Evolutionary conservation across 23 tunicate species (phyloP).

Genomic region (Ciona savignyi): DNA sequence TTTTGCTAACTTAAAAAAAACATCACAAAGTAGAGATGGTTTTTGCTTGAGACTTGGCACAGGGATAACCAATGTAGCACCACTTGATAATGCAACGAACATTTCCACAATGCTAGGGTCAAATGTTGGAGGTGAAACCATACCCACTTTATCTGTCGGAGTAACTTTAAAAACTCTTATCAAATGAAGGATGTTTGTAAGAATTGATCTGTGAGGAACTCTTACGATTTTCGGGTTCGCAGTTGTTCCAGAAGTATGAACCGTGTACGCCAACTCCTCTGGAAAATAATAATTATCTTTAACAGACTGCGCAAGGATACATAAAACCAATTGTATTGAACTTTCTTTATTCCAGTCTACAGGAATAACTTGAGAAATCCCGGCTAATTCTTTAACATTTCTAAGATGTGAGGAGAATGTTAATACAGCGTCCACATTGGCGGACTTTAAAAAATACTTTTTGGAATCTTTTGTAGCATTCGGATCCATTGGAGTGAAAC

Average conservation of each 20-base stretch:
- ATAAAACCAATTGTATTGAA: neutral
- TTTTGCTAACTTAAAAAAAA: slow-evolving; percentile 28
- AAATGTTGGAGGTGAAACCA: slow-evolving; percentile 82
- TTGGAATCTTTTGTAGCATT: neutral
- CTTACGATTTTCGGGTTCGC: slow-evolving; percentile 59
- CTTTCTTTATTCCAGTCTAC: neutral
- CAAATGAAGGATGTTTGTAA: slow-evolving; percentile 68
- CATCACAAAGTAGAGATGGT: slow-evolving; percentile 8
- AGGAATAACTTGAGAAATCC: neutral
- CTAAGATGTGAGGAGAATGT: neutral
- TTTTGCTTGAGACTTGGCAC: slow-evolving; percentile 14
- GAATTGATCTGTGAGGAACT: slow-evolving; percentile 64
- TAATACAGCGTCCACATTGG: slow-evolving; percentile 12
- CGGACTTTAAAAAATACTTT: neutral
- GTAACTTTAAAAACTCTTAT: slow-evolving; percentile 12
- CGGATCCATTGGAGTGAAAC: slow-evolving; percentile 37
- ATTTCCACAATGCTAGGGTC: slow-evolving; percentile 81
- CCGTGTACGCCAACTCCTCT: slow-evolving; percentile 24
- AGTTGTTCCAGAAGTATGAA: slow-evolving; percentile 75
- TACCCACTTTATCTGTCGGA: slow-evolving; percentile 37
- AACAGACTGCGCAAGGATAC: neutral
- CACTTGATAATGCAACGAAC: slow-evolving; percentile 37
- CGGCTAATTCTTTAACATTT: neutral
- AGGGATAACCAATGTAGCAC: slow-evolving; percentile 50
- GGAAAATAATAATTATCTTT: neutral